Evolutionary conservation across 1,140 invertebrate genomes (phyloP), one percentile per base, ranked within the genome.

Genomic region (Agrilus planipennis): DNA sequence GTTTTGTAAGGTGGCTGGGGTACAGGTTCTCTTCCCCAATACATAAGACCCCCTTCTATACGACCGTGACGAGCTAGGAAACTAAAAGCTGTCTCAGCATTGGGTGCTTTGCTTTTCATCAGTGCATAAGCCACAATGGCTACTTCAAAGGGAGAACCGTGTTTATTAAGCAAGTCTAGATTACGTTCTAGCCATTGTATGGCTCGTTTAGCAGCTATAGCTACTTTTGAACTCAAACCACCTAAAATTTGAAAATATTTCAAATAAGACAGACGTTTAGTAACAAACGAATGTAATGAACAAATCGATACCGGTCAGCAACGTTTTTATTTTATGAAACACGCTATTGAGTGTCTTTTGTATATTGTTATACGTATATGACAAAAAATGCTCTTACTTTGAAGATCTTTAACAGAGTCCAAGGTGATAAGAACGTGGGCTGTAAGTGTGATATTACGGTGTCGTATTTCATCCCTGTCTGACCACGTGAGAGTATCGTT

Each of bases 111-210:
- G 12, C 77, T 76, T 39, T 81, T 63, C 53, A 86, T 76, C 4
- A 95, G 67, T 0, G 89, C 88, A 61, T 92, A 90, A 0, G 90
- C 77, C 0, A 88, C 84, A 34, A 94, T 79, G 1, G 89, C 83
- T 14, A 89, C 70, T 55, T 92, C 84, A 55, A 86, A 90, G 0
- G 89, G 80, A 41, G 80, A 72, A 2, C 81, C 81, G 25, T 69
- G 69, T 21, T 22, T 36, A 9, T 36, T 21, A 4, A 92, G 55
- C 34, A 86, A 64, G 42, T 82, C 75, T 53, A 92, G 70, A 60
- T 91, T 88, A 12, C 77, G 67, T 55, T 91, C 89, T n/a, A 95
- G 68, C 74, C 84, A 94, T 2, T 70, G 63, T 11, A 86, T 67
- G 2, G 82, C 88, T 34, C 72, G 70, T 30, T 73, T 71, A 35